Base-by-base conservation (phyloP, 2,888 invertebrate genomes). In the Cerastoderma edule region DNA sequence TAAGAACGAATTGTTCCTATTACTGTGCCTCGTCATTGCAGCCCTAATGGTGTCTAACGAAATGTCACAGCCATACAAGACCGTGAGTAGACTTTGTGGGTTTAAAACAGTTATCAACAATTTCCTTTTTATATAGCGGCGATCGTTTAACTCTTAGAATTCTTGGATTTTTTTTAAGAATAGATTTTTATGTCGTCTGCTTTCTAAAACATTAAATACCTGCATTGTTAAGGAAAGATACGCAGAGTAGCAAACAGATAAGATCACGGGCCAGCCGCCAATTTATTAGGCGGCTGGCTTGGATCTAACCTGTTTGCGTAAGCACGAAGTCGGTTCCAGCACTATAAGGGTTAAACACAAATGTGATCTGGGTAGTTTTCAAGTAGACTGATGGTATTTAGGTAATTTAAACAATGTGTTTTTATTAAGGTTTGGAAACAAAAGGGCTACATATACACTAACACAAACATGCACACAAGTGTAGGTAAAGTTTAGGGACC, bases 31-130 rank as follows among this genome's bases (percentile, higher is more conserved):
- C n/a, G 22, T 35, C 27, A 60, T 44, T n/a, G 39, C 39, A 0
- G 33, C 24, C 22, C 39, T 60, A 10, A 39, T 60, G 33, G 6
- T 60, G 13, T 28, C 35, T 16, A 60, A 60, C 10, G 60, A 60
- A 22, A 22, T 60, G 4, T 27, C 39, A 24, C 35, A 39, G 6
- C 60, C 35, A 16, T 60, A 60, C 13, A 60, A 60, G 35, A 24
- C 39, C 22, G 60, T 60, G 39, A 33, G 60, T 60, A 39, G n/a
- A n/a, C n/a, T 39, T n/a, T 8, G n/a, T 0, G 5, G 22, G 13
- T 33, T 2, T 57, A 19, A 1, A 10, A 57, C 8, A 32, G 22
- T 33, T 8, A 57, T 22, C 35, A 4, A 10, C n/a, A 22, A 32
- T 2, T 35, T 10, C 57, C 2, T 8, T 32, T 10, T 3, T n/a